These are phyloP conservation scores for Orientallactaga sibirica DNA, from an alignment of 2,797 vertebrate genomes.

Conservation along the genomic window DNA sequence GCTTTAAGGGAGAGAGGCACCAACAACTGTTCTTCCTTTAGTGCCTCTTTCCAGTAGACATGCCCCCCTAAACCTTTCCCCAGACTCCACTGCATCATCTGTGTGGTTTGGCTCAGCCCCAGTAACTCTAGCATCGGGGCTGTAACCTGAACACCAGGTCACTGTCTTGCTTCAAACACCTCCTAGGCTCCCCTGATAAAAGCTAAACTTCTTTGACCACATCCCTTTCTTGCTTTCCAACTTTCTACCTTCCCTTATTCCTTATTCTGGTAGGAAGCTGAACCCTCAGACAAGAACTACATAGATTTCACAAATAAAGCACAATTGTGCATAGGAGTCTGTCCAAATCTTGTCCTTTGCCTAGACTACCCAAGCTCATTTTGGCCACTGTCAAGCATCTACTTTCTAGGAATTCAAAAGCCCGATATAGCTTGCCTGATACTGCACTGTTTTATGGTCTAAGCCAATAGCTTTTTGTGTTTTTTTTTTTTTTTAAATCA, in stretches of 20 bases:
- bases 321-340: fast-evolving
- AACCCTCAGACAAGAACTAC: not conserved
- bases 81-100: not conserved
- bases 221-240: not conserved
- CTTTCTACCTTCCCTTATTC: not conserved
- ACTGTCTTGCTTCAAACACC: not conserved
- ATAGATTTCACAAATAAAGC: not conserved
- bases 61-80: not conserved
- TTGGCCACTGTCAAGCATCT: not conserved
- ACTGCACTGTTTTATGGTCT: not conserved
- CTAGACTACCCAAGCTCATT: not conserved
- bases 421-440: too few species aligned
- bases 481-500: not conserved
- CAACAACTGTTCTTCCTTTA: fast-evolving
- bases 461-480: too few species aligned
- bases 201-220: too few species aligned
- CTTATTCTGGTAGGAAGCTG: not conserved
- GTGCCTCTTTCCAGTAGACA: too few species aligned
- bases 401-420: not conserved
- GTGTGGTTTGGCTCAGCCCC: not conserved
- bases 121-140: fast-evolving
- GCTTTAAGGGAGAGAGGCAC: not conserved
- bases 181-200: not conserved
- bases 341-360: not conserved
- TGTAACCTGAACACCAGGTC: not conserved